A percentile compares a stretch with the other conserved stretches of the same genome.
Evolutionary conservation across 1,140 invertebrate genomes (phyloP).

Genomic region (Pollicipes pollicipes): DNA sequence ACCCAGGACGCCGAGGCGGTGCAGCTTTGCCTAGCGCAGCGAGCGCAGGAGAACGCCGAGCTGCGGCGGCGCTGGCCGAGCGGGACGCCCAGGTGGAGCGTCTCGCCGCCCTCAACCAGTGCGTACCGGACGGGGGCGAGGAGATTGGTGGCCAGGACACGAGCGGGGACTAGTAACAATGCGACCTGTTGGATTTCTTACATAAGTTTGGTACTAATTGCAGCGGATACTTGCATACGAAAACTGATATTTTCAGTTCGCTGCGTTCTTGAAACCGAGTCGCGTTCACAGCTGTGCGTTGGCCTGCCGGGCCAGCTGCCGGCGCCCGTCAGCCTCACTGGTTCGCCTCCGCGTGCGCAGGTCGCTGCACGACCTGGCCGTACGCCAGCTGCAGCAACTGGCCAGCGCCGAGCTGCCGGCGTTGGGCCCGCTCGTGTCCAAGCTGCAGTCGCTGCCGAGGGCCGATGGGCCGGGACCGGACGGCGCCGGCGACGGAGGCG

Average conservation of each 20-base stretch:
- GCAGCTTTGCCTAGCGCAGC: not conserved
- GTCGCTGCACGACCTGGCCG: not conserved
- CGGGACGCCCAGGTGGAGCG: not conserved
- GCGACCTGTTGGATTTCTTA: no score
- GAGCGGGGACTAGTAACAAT: no score
- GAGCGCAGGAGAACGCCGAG: not conserved
- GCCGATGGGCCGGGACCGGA: no score
- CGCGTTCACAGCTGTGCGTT: no score
- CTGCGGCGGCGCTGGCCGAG: not conserved
- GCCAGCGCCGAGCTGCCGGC: not conserved
- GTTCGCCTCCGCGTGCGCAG: not conserved
- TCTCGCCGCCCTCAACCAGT: not conserved
- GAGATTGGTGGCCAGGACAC: no score
- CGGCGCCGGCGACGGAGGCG: not conserved
- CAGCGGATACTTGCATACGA: no score
- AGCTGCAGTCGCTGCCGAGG: not conserved
- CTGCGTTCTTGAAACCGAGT: no score
- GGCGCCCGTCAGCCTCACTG: no score
- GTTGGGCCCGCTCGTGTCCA: not conserved
- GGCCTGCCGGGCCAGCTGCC: no score
- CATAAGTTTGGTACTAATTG: no score
- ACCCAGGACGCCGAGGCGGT: not conserved
- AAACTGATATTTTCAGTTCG: no score
- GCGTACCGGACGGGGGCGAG: not conserved
- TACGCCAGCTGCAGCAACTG: not conserved